Conservation (phyloP, 2,797 vertebrate genomes). For the Hydrophis major region DNA sequence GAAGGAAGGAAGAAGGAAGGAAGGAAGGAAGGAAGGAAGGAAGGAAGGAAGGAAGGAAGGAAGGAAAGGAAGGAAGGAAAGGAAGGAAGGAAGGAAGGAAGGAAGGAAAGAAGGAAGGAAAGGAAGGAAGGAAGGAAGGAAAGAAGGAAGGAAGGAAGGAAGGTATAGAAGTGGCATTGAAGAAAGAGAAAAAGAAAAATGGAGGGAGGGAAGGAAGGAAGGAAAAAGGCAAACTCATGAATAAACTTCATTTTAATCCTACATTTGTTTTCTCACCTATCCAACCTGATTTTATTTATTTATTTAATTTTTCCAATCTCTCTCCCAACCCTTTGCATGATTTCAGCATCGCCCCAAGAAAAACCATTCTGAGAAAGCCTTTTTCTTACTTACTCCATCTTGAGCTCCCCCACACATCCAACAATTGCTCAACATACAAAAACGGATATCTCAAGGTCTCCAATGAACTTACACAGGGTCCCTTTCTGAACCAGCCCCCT, state of each 20-base stretch:
- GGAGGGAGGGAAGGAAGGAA: not conserved
- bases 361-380: not conserved
- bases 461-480: not conserved
- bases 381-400: not conserved
- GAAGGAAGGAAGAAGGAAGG: no score
- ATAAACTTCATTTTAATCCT: not conserved
- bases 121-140: no score
- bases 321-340: not conserved
- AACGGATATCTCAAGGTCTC: rapidly evolving
- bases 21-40: no score
- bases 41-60: no score
- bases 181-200: not conserved
- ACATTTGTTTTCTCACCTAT: not conserved
- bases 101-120: no score
- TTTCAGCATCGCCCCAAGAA: not conserved
- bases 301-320: not conserved
- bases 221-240: not conserved
- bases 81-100: no score
- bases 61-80: no score
- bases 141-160: no score
- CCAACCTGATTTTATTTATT: not conserved
- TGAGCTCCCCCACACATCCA: not conserved
- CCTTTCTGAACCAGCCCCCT: not conserved
- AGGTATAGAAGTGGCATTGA: no score
- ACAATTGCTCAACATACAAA: not conserved